These are phyloP conservation scores for Stegana nigrithorax DNA, from an alignment of 2,888 invertebrate genomes.

Conservation along the genomic window DNA sequence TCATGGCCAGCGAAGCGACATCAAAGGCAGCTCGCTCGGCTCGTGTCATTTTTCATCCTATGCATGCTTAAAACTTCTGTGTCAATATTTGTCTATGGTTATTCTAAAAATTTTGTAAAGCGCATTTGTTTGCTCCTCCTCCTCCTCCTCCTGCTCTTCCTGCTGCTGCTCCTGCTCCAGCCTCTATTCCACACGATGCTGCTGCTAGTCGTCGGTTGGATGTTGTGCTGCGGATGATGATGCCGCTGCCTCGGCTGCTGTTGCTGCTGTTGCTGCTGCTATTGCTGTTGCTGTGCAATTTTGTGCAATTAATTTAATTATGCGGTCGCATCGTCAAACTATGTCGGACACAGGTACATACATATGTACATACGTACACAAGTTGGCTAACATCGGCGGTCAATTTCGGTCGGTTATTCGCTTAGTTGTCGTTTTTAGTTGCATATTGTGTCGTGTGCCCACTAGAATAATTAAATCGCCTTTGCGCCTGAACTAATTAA, in stretches of 20 bases:
- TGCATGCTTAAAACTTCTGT: not conserved
- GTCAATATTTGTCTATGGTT: constrained; percentile 43
- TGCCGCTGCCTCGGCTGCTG: not conserved
- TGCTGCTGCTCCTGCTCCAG: too few species aligned
- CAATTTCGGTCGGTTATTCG: too few species aligned
- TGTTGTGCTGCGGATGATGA: not conserved
- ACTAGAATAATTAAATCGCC: too few species aligned
- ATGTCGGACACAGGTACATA: too few species aligned
- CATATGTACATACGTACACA: not conserved
- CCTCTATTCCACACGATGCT: too few species aligned
- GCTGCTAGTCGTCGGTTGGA: not conserved
- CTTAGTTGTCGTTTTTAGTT: too few species aligned
- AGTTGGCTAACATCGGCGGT: too few species aligned
- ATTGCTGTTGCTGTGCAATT: too few species aligned
- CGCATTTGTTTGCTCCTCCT: not conserved
- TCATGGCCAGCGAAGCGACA: not conserved
- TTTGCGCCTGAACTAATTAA: too few species aligned
- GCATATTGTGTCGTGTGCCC: too few species aligned
- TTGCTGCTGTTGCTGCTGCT: too few species aligned
- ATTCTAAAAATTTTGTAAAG: constrained; percentile 33
- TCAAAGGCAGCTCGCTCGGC: not conserved
- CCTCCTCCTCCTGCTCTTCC: not conserved
- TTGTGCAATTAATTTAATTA: constrained; percentile 60
- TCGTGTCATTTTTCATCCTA: not conserved
- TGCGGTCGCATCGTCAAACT: constrained; percentile 45